Evolutionary conservation across 2,113 vertebrate species (phyloP), one percentile per base, ranked within the genome.

Genomic region (Myodes glareolus): DNA sequence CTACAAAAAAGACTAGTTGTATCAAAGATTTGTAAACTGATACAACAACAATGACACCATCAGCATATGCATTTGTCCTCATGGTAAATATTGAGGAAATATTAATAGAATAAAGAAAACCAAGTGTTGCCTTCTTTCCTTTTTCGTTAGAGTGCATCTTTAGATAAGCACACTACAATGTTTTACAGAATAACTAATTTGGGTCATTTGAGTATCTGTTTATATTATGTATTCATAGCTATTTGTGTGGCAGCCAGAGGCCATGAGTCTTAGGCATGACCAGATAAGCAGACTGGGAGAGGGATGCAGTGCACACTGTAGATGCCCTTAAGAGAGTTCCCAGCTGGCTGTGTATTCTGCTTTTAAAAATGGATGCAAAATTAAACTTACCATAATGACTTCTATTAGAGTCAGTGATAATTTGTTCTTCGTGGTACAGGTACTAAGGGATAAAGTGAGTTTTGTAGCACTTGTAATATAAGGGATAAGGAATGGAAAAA

Each of bases 221-320:
- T 88, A 23, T 73, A 86, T 95, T 97, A 88, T 88, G 58, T 97
- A 96, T 96, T 97, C 89, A 91, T 94, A 97, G 91, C 31, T 94
- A 96, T 17, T n/a, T 72, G 17, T 47, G 91, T 96, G 88, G 72
- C 92, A 92, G 95, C 94, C 92, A 94, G 78, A 96, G 88, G 86
- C 94, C 92, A 92, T 80, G 92, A 91, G 90, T 91, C 96, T 96
- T 95, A 73, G 88, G 65, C 16, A 39, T 90, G 95, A 91, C 58
- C 39, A 88, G 94, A 88, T 91, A 87, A 96, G 88, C 58, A 85
- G 77, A 21, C 31, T 55, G 94, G 81, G 92, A 91, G 52, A 80
- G 36, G 29, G 67, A 88, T 52, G n/a, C 5, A 61, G 61, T 82
- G 42, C 72, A 39, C 50, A 55, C 81, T 91, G 42, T 72, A 61